A percentile compares a stretch with the other conserved stretches of the same genome.
Conservation (phyloP, 2,797 vertebrate genomes). For the Acanthiza pusilla region DNA sequence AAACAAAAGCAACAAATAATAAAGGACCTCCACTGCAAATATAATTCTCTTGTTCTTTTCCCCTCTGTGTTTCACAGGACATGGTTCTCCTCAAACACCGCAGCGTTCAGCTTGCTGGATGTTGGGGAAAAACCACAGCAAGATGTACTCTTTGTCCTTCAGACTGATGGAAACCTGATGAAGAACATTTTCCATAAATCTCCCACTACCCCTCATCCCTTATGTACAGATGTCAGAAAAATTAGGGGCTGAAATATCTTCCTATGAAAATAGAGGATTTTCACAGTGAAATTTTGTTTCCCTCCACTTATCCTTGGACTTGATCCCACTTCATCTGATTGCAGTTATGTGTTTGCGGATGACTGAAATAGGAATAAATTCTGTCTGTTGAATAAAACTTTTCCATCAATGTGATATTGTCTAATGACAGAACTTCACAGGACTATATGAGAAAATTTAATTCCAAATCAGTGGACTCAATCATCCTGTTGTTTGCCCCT, state of each 20-base stretch:
- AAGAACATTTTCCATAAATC: background rate
- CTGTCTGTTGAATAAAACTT: conserved; percentile 4
- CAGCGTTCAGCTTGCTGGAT: background rate
- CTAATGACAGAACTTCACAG: background rate
- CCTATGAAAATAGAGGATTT: background rate
- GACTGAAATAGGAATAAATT: conserved; percentile 30
- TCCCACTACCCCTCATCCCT: background rate
- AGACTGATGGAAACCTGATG: background rate
- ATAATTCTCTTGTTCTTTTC: background rate
- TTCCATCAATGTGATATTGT: conserved; percentile 10
- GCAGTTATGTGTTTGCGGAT: background rate
- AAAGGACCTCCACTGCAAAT: background rate
- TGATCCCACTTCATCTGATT: conserved; percentile 3
- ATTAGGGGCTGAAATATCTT: background rate
- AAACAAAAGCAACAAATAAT: background rate
- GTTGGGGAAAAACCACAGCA: background rate
- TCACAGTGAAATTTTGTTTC: background rate
- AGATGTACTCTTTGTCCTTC: background rate
- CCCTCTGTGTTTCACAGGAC: background rate
- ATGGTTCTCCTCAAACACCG: background rate
- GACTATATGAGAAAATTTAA: background rate
- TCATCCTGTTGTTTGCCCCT: background rate
- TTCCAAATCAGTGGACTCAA: background rate
- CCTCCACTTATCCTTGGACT: background rate
- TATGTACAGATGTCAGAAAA: background rate